Evolutionary conservation across 2,113 vertebrate species (phyloP).

Genomic region (Isurus oxyrinchus): DNA sequence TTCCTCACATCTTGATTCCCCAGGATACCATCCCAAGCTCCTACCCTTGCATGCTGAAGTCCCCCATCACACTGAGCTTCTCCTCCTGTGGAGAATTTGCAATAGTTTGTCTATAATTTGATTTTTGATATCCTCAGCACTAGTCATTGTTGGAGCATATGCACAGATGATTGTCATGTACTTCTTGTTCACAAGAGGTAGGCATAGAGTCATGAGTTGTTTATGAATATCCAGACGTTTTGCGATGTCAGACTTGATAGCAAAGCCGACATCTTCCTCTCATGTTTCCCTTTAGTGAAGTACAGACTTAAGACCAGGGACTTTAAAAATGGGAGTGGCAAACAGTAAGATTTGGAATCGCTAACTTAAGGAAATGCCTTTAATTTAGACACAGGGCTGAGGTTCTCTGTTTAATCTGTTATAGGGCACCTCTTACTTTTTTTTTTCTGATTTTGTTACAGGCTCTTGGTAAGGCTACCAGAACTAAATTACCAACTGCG

Average conservation of each 20-base stretch:
- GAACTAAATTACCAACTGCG: constrained; percentile 93
- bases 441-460: constrained; percentile 48
- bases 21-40: neutral
- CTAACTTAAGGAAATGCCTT: neutral
- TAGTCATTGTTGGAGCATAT: neutral
- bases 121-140: too few relatives aligned
- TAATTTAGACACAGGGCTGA: neutral
- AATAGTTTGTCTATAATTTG: neutral
- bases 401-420: neutral
- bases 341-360: neutral
- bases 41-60: neutral
- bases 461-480: constrained; percentile 85
- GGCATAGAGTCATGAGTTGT: too few relatives aligned
- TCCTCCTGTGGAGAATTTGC: neutral
- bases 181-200: neutral
- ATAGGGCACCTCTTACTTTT: neutral
- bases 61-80: neutral
- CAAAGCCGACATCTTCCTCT: neutral
- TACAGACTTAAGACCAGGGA: neutral
- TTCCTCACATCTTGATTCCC: neutral
- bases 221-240: neutral
- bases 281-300: neutral
- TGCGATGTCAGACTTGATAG: neutral
- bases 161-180: neutral
- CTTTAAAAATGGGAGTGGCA: neutral